Base-by-base conservation (phyloP, 2,113 vertebrate genomes). In the Oryzias javanicus region DNA sequence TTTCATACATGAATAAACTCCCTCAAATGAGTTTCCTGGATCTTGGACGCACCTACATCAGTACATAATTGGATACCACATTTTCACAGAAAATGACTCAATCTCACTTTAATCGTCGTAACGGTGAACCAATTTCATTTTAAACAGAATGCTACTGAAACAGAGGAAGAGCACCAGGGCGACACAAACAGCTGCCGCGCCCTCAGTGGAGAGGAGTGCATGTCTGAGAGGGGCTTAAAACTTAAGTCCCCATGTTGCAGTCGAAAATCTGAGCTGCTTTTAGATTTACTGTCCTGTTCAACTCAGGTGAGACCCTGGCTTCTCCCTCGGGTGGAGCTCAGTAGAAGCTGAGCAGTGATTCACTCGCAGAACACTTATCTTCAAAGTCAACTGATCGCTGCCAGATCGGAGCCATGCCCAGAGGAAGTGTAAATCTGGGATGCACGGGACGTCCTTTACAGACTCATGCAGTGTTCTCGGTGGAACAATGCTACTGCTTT, bases 341-440 rank as follows among this genome's bases (percentile, higher is more conserved):
- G 72, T 19, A 12, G 57, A 81, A 73, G 81, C 88, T 90, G 92
- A 89, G 92, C 90, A 91, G 91, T 79, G 82, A 85, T 86, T 78
- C 68, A 77, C 74, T 86, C 42, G 69, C 71, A 64, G 67, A 71
- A 69, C 78, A 81, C 61, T 83, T 83, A 64, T 76, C 76, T 87
- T 90, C 80, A 89, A 90, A 91, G 81, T 76, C 72, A 80, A 84
- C 65, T 84, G 87, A 89, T 85, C 85, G 82, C 70, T 75, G 88
- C 89, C 88, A 91, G 88, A 89, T 88, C 84, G 85, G 79, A 89
- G 72, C 22, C 72, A 44, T 84, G 78, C 89, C 86, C 89, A 52
- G 60, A 82, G 82, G 89, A 16, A 58, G 66, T 72, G 85, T 91
- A 91, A 92, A 92, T 92, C 88, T 81, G 57, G 78, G 75, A 85